A percentile compares a stretch with the other conserved stretches of the same genome.
phyloP scores from a whole-genome alignment of 2,797 vertebrate genomes.

The Cryptoblepharus egeriae region DNA sequence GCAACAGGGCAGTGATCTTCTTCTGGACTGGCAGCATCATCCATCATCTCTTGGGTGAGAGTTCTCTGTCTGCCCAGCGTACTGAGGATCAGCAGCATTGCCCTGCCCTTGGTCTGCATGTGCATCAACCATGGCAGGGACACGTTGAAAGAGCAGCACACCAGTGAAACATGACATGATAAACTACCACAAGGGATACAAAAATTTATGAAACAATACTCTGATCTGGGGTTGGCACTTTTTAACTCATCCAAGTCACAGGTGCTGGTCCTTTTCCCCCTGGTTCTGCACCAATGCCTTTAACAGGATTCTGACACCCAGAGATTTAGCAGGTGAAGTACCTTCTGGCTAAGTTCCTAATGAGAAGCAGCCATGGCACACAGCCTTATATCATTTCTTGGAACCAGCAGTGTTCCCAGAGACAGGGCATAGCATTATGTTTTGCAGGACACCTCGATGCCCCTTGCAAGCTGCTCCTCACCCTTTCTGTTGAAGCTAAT shows the following conservation, averaged over 20 bases:
- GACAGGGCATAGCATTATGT: no score
- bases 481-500: no score
- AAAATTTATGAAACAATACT: background rate
- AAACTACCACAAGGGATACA: background rate
- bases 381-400: background rate
- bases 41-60: background rate
- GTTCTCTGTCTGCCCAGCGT: background rate
- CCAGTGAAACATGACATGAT: background rate
- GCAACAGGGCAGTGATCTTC: background rate
- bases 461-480: no score
- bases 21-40: background rate
- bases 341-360: background rate
- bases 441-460: no score
- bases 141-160: background rate
- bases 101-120: background rate
- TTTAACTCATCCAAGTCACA: background rate
- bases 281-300: background rate
- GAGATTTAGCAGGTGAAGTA: background rate
- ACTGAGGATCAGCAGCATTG: background rate
- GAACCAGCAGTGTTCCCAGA: no score
- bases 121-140: background rate
- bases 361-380: background rate
- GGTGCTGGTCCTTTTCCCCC: no score
- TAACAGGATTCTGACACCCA: background rate
- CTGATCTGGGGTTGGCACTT: background rate